Evolutionary conservation across 2,888 invertebrate species (phyloP).

Genomic region (Heteromurus nitidus): DNA sequence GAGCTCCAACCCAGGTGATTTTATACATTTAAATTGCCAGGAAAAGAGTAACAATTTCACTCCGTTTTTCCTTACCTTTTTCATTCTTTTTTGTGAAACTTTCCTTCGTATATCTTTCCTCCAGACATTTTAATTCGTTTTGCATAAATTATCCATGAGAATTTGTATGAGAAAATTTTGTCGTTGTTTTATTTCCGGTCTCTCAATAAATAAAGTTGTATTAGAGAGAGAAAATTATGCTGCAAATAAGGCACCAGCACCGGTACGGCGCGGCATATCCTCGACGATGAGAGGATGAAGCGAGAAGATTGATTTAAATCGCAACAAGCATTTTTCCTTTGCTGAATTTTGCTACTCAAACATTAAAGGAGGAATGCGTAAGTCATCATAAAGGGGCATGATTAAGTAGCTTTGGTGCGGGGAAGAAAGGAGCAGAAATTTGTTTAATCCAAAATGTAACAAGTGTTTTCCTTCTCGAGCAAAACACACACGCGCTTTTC

Average conservation of each 20-base stretch:
- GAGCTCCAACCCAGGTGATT: constrained; percentile 37
- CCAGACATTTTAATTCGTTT: constrained; percentile 49
- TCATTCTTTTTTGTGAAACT: background rate
- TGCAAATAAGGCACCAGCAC: too few species aligned
- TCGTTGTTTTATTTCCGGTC: too few species aligned
- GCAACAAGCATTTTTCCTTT: background rate
- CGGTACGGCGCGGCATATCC: too few species aligned
- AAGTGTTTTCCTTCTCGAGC: too few species aligned
- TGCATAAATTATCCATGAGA: constrained; percentile 55
- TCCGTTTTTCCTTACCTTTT: constrained; percentile 4
- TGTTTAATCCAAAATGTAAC: constrained; percentile 1
- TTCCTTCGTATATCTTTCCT: background rate
- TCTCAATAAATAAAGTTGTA: too few species aligned
- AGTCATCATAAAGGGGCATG: constrained; percentile 48
- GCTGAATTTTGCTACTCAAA: too few species aligned
- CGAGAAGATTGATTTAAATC: constrained; percentile 44
- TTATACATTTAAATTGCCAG: constrained; percentile 56
- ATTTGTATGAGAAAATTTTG: background rate
- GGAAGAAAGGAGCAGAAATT: constrained; percentile 3
- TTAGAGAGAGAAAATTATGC: too few species aligned
- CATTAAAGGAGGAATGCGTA: too few species aligned
- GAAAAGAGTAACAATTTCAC: background rate
- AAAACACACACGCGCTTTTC: too few species aligned
- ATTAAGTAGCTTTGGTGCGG: constrained; percentile 35
- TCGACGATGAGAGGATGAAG: background rate